These are phyloP conservation scores for Drosophila persimilis DNA, from an alignment of 1,140 invertebrate species.

Conservation along the genomic window DNA sequence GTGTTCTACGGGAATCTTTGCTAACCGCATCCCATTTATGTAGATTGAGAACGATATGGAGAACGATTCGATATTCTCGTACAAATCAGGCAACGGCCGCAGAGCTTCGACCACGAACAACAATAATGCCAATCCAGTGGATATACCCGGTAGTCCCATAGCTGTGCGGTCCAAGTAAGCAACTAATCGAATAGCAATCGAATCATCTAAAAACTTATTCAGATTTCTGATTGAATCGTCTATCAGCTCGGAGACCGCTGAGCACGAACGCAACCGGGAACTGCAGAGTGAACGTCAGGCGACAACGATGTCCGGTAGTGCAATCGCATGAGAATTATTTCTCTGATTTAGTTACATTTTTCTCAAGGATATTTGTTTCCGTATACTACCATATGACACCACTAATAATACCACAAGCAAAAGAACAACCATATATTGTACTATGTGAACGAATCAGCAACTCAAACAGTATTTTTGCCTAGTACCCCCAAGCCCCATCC, in stretches of 20 bases:
- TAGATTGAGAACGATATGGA: conserved; percentile 86
- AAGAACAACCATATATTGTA: conserved; percentile 20
- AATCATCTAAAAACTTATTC: background rate
- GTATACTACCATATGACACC: conserved; percentile 19
- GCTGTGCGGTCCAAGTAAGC: conserved; percentile 84
- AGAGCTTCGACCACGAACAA: conserved; percentile 85
- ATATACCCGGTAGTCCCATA: conserved; percentile 84
- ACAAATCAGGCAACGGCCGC: conserved; percentile 85
- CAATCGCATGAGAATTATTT: conserved; percentile 87
- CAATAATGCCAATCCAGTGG: conserved; percentile 85
- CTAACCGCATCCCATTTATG: conserved; percentile 19
- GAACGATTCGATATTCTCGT: conserved; percentile 86
- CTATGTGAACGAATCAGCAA: conserved; percentile 35
- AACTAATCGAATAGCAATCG: background rate
- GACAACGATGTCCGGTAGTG: conserved; percentile 88
- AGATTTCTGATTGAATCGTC: no score
- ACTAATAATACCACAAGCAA: conserved; percentile 19
- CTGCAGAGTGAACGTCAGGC: conserved; percentile 84
- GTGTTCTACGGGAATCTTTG: background rate
- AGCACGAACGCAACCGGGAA: conserved; percentile 85
- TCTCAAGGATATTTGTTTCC: conserved; percentile 82
- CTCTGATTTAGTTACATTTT: conserved; percentile 83
- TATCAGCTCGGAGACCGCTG: conserved; percentile 81
- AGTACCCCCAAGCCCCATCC: conserved; percentile 12
- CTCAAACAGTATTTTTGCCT: conserved; percentile 57